Evolutionary conservation across 2,113 vertebrate genomes (phyloP), one percentile per base, ranked within the genome.

Genomic region (Centropristis striata): DNA sequence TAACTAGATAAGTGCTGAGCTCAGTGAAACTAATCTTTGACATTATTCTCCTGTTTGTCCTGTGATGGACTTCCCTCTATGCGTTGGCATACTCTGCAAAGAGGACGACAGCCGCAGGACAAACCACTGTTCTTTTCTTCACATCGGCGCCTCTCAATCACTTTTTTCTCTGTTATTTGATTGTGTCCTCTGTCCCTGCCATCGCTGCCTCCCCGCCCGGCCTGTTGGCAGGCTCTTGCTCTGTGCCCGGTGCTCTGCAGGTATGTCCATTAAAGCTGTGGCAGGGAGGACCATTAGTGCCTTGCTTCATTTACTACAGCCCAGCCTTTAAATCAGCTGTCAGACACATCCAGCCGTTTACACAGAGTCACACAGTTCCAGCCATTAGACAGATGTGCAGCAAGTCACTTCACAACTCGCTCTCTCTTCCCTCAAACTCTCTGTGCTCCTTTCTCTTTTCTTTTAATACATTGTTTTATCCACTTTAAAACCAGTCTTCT

Each of bases 181-280:
- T 28, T 59, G 6, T 32, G 25, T 46, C 28, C 8, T 61, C 20
- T 23, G 18, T 27, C 11, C n/a, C 42, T 57, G 10, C n/a, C 57
- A 16, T 64, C 25, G 8, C 67, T 27, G 13, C 32, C 60, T 16
- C 39, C 55, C 4, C 15, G 61, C 15, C 25, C 54, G 42, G 77
- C 73, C 39, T 75, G 85, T 76, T 80, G 82, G 77, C 77, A 53
- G 63, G 61, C 83, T 69, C 18, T 3, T 36, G 57, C 81, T 83
- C 83, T 36, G 42, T 77, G 81, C 73, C 71, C 66, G 8, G 42
- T 23, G 78, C 91, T 87, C 89, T 79, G 78, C 67, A 83, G 75
- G 83, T 72, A 74, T 77, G 85, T 92, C 90, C 87, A 92, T 93
- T 93, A 93, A 86, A 91, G 79, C 85, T 53, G 72, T 83, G 86